A percentile compares a stretch with the other conserved stretches of the same genome.
These are phyloP conservation scores for Epiblema foenella DNA, from an alignment of 2,888 invertebrate species.

Conservation along the genomic window DNA sequence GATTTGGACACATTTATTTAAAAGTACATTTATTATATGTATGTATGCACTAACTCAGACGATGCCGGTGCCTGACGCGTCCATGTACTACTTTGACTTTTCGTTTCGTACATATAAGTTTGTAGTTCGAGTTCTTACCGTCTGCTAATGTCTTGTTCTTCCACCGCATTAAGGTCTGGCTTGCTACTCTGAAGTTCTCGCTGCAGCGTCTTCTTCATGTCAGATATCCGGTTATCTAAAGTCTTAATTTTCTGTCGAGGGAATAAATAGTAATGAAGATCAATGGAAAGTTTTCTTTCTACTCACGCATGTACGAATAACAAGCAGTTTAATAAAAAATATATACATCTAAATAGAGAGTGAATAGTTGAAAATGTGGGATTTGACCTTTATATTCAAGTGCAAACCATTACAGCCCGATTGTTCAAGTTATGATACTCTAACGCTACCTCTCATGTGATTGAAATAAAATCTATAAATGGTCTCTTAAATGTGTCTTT, in stretches of 20 bases:
- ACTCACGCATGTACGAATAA: not conserved
- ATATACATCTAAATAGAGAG: too few relatives aligned
- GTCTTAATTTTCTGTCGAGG: conserved; percentile 91
- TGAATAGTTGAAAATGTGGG: too few relatives aligned
- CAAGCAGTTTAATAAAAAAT: too few relatives aligned
- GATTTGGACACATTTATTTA: too few relatives aligned
- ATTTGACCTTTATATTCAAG: too few relatives aligned
- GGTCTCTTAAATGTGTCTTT: not conserved
- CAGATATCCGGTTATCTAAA: conserved; percentile 93
- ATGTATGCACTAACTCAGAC: too few relatives aligned
- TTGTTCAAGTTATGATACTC: too few relatives aligned
- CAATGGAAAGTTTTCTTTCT: not conserved
- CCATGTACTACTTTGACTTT: not conserved
- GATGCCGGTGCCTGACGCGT: too few relatives aligned
- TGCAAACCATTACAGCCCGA: too few relatives aligned
- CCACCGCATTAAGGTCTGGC: conserved; percentile 84
- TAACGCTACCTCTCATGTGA: too few relatives aligned
- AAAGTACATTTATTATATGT: too few relatives aligned
- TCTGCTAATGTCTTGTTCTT: conserved; percentile 87
- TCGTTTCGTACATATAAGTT: too few relatives aligned
- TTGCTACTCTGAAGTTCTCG: conserved; percentile 90
- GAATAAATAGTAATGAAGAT: conserved; percentile 14
- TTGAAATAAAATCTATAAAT: not conserved
- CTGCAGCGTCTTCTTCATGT: conserved; percentile 96
- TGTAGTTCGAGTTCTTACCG: conserved; percentile 68